These are phyloP conservation scores for Tolypeutes matacus DNA, from an alignment of 2,797 vertebrate species.

Conservation along the genomic window DNA sequence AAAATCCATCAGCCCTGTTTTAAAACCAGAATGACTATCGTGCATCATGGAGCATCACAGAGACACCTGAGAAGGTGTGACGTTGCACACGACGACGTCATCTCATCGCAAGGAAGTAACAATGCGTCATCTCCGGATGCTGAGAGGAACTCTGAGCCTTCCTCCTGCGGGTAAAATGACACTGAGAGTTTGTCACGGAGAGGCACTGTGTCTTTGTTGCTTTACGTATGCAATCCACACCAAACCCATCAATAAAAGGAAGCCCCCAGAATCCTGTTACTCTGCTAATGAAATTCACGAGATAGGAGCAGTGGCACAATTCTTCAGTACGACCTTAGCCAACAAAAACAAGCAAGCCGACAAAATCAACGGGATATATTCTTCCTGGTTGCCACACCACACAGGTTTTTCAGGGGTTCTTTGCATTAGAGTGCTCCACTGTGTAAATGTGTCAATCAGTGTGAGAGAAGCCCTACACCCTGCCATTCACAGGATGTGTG, in stretches of 20 bases:
- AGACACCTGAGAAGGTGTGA: background rate
- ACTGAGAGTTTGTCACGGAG: too few relatives aligned
- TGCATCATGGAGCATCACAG: background rate
- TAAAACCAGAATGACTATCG: background rate
- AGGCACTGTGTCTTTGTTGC: too few relatives aligned
- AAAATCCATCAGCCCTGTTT: background rate
- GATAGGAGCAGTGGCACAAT: background rate
- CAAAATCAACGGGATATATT: background rate
- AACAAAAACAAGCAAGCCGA: background rate
- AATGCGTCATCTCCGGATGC: background rate
- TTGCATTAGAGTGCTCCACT: background rate
- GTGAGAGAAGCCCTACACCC: background rate
- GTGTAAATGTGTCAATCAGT: background rate
- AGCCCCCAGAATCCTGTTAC: background rate
- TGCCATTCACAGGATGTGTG: too few relatives aligned
- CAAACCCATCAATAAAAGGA: background rate
- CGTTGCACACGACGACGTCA: background rate
- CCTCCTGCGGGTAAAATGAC: too few relatives aligned
- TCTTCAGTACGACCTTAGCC: background rate
- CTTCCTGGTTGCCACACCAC: accelerated
- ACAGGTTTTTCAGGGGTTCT: background rate
- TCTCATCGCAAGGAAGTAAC: too few relatives aligned
- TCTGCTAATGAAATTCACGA: background rate
- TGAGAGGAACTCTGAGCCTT: too few relatives aligned
- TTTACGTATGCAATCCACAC: background rate